Percentiles rank a stretch among this genome's conserved stretches.
These are phyloP conservation scores for Euura lappo DNA, from an alignment of 1,140 invertebrate species.

Conservation along the genomic window DNA sequence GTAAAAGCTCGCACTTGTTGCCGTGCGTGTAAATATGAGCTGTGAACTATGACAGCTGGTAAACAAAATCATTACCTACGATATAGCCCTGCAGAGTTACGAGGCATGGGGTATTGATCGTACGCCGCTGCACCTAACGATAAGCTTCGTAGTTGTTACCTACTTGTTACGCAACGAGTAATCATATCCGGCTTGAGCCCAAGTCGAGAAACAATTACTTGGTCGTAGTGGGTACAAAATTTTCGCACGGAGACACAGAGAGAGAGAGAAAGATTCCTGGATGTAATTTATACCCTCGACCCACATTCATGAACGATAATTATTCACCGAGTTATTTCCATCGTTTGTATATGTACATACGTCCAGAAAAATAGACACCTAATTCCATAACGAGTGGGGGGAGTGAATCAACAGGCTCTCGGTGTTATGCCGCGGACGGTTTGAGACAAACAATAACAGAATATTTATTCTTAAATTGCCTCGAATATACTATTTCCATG, in stretches of 20 bases:
- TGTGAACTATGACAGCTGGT: not conserved
- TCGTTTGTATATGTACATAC: no score
- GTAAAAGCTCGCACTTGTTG: not conserved
- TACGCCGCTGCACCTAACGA: not conserved
- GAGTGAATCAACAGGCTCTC: not conserved
- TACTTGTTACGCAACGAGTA: not conserved
- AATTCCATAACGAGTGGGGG: not conserved
- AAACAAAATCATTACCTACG: not conserved
- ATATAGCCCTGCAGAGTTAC: not conserved
- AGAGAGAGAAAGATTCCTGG: no score
- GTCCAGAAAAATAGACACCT: no score
- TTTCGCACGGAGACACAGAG: no score
- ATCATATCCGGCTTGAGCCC: not conserved
- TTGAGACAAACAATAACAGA: not conserved
- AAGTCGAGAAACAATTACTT: not conserved
- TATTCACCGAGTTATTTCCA: no score
- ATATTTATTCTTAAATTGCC: no score
- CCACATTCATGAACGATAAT: no score
- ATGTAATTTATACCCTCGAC: no score
- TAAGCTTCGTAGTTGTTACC: no score
- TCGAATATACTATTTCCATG: no score
- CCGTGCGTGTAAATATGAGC: not conserved
- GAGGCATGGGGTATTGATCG: not conserved
- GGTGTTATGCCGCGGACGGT: not conserved
- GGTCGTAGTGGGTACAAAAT: no score